phyloP scores from a whole-genome alignment of 1,140 invertebrate genomes.

The Spodoptera litura region DNA sequence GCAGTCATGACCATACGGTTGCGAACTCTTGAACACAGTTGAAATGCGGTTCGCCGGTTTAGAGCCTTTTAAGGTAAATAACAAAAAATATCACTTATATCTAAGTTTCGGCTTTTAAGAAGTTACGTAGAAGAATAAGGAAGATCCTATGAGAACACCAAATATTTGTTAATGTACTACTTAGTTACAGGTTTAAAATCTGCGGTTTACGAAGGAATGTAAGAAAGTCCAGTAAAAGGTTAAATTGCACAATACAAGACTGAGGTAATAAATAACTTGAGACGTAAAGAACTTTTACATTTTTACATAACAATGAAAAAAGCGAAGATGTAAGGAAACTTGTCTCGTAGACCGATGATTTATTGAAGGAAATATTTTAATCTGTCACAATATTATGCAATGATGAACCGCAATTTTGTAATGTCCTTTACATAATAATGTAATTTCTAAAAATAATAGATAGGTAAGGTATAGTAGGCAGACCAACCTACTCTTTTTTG shows the following conservation, averaged over 20 bases:
- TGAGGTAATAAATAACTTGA: slow-evolving; percentile 33
- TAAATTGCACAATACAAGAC: slow-evolving; percentile 27
- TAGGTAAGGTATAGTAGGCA: too few relatives aligned
- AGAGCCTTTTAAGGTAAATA: too few relatives aligned
- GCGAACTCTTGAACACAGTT: too few relatives aligned
- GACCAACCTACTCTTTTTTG: too few relatives aligned
- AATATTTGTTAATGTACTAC: not conserved
- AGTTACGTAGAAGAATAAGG: too few relatives aligned
- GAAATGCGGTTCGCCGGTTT: too few relatives aligned
- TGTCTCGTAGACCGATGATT: not conserved
- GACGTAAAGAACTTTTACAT: slow-evolving; percentile 39
- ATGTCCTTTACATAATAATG: too few relatives aligned
- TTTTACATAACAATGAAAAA: slow-evolving; percentile 40
- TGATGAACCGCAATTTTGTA: too few relatives aligned
- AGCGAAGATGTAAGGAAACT: not conserved
- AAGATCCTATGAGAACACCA: not conserved
- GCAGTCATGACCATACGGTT: too few relatives aligned
- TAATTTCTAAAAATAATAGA: too few relatives aligned
- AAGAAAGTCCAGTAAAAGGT: slow-evolving; percentile 39
- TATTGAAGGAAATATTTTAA: not conserved
- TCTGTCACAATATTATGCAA: not conserved
- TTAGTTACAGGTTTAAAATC: slow-evolving; percentile 22
- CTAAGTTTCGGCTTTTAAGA: too few relatives aligned
- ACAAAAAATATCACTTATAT: too few relatives aligned
- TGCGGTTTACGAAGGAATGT: not conserved